These are phyloP conservation scores for Tribolium freemani DNA, from an alignment of 2,888 invertebrate genomes.

Conservation along the genomic window DNA sequence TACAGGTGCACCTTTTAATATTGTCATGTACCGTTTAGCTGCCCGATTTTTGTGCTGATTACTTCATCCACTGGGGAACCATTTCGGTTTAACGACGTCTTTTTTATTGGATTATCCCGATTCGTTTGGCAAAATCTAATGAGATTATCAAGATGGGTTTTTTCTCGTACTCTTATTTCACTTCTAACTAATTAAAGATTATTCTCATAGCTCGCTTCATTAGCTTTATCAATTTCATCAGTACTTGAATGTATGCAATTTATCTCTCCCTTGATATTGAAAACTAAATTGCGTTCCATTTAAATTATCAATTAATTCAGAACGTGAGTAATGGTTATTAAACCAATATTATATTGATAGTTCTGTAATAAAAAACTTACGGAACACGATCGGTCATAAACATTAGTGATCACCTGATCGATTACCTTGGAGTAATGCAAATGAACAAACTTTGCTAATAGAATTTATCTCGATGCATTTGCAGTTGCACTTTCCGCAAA, in stretches of 20 bases:
- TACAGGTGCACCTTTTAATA: slow-evolving; percentile 36
- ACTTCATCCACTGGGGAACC: slow-evolving; percentile 10
- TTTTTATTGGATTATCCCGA: background rate
- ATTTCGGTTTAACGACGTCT: slow-evolving; percentile 8
- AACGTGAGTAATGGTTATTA: slow-evolving; percentile 44
- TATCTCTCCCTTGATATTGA: slow-evolving; percentile 30
- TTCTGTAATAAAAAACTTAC: background rate
- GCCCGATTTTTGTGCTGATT: slow-evolving; percentile 31
- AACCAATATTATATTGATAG: slow-evolving; percentile 25
- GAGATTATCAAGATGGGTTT: background rate
- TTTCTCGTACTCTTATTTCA: background rate
- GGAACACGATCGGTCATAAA: slow-evolving; percentile 37
- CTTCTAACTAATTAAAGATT: background rate
- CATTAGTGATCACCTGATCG: slow-evolving; percentile 36
- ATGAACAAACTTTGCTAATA: slow-evolving; percentile 20
- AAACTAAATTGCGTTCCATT: slow-evolving; percentile 29
- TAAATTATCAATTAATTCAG: slow-evolving; percentile 40
- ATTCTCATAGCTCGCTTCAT: background rate
- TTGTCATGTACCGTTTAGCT: slow-evolving; percentile 41
- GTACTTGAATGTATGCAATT: background rate
- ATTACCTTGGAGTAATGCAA: slow-evolving; percentile 37
- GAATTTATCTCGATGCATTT: slow-evolving; percentile 22
- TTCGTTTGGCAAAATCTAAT: background rate
- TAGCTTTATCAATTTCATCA: slow-evolving; percentile 1
- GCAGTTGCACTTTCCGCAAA: slow-evolving; percentile 12